Conservation (phyloP, 1,140 invertebrate species). For the Philotrypesis tridentata region DNA sequence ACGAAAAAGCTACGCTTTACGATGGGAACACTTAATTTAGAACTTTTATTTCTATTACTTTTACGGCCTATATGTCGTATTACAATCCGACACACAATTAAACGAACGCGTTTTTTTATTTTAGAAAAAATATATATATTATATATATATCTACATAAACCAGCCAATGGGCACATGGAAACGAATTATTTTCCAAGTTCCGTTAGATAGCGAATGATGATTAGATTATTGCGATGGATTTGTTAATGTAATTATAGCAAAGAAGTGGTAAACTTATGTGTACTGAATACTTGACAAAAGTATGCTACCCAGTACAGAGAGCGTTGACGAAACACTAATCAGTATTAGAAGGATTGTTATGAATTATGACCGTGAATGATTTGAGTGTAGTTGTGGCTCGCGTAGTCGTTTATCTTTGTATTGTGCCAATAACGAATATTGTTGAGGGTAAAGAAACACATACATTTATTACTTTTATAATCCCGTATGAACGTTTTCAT, state of each 20-base stretch:
- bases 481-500: slow-evolving; percentile 36
- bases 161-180: slow-evolving; percentile 24
- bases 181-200: slow-evolving; percentile 40
- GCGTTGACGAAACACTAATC: slow-evolving; percentile 43
- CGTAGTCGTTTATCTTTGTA: slow-evolving; percentile 47
- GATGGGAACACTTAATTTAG: slow-evolving; percentile 56
- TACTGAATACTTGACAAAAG: slow-evolving; percentile 40
- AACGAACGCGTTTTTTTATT: slow-evolving; percentile 38
- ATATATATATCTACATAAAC: not conserved
- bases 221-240: slow-evolving; percentile 45
- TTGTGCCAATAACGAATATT: slow-evolving; percentile 48
- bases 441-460: slow-evolving; percentile 34
- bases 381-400: slow-evolving; percentile 38
- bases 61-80: slow-evolving; percentile 21
- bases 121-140: slow-evolving; percentile 11
- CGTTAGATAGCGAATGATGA: slow-evolving; percentile 38
- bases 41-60: slow-evolving; percentile 34
- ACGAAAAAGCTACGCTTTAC: slow-evolving; percentile 61
- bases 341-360: slow-evolving; percentile 51
- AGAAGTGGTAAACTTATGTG: slow-evolving; percentile 37
- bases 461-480: slow-evolving; percentile 47
- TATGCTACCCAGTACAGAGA: slow-evolving; percentile 32
- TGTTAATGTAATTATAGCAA: slow-evolving; percentile 48
- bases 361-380: slow-evolving; percentile 41
- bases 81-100: slow-evolving; percentile 18